phyloP scores from a whole-genome alignment of 1,140 invertebrate species.

The Ceratitis capitata region DNA sequence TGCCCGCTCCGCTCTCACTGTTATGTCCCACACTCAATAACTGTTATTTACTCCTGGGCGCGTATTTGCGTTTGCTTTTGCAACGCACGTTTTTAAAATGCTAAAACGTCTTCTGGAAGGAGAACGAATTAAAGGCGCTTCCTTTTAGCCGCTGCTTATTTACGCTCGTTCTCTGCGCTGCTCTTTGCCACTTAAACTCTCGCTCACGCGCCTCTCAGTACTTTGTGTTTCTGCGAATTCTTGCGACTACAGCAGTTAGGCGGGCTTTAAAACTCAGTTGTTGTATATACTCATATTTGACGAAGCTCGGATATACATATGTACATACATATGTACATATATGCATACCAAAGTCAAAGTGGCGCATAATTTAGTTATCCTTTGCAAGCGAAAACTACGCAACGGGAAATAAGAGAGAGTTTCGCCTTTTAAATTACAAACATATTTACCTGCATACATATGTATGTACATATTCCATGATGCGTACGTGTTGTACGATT shows the following conservation, averaged over 20 bases:
- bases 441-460: background rate
- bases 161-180: too few relatives aligned
- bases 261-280: too few relatives aligned
- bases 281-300: too few relatives aligned
- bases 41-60: too few relatives aligned
- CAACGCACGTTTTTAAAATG: background rate
- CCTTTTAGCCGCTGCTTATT: background rate
- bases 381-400: background rate
- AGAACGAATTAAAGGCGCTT: background rate
- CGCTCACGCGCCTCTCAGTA: background rate
- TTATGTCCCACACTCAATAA: too few relatives aligned
- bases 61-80: background rate
- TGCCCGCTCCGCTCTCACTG: too few relatives aligned
- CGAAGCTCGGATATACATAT: too few relatives aligned
- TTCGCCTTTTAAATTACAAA: background rate
- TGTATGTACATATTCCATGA: background rate
- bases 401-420: background rate
- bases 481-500: background rate
- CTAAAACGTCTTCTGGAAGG: background rate
- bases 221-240: background rate
- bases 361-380: background rate
- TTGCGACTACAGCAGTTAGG: too few relatives aligned
- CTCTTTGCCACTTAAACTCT: background rate
- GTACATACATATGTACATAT: background rate
- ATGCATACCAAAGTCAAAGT: background rate